These are phyloP conservation scores for Helicoverpa assulta DNA, from an alignment of 2,888 invertebrate genomes.

Conservation along the genomic window DNA sequence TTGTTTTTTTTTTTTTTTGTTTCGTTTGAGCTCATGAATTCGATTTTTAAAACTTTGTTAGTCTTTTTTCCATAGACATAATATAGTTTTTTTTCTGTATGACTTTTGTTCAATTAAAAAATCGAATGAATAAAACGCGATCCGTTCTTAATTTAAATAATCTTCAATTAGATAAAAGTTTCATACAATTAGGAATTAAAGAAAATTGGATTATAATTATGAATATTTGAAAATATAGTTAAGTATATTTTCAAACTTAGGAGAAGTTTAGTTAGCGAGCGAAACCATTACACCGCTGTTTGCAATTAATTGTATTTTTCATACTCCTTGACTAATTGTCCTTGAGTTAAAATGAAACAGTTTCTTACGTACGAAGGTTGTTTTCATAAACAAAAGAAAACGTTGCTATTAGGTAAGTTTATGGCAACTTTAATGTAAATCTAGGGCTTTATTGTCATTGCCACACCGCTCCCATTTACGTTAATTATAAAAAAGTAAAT, in stretches of 20 bases:
- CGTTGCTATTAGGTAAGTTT: slow-evolving; percentile 16
- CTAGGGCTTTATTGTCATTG: slow-evolving; percentile 1
- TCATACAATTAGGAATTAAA: too few species aligned
- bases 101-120: too few species aligned
- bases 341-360: slow-evolving; percentile 57
- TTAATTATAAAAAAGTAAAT: too few species aligned
- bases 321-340: slow-evolving; percentile 48
- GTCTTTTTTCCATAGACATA: too few species aligned
- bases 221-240: not conserved
- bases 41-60: too few species aligned
- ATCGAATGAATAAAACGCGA: too few species aligned
- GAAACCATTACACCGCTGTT: not conserved
- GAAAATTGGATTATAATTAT: too few species aligned
- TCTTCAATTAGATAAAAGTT: too few species aligned
- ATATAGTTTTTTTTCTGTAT: too few species aligned
- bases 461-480: slow-evolving; percentile 1
- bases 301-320: slow-evolving; percentile 45
- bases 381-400: slow-evolving; percentile 53
- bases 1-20: too few species aligned
- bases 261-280: slow-evolving; percentile 12
- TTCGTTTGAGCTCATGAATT: too few species aligned
- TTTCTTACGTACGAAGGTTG: slow-evolving; percentile 50
- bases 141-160: too few species aligned
- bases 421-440: slow-evolving; percentile 15
- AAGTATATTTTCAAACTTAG: not conserved